Evolutionary conservation across 1,140 invertebrate species (phyloP), one percentile per base, ranked within the genome.

Genomic region (Hycleus cichorii): DNA sequence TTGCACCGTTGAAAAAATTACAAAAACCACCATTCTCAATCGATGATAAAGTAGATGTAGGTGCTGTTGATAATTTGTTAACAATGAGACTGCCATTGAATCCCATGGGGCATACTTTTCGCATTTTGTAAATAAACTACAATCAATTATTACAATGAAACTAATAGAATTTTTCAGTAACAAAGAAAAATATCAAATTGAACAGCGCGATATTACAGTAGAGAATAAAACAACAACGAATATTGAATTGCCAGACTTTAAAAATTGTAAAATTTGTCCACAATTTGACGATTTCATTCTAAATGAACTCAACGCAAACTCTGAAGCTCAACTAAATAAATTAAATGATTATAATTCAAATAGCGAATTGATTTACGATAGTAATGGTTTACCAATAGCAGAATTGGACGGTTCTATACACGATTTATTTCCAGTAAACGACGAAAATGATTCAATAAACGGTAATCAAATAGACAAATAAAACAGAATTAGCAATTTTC

Each of bases 351-450:
- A 18, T 26, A 44, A 27, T 48, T 26, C 43, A 79, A 49, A 32
- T 32, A 32, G 0, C 7, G 32, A 32, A 32, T 32, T 32, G 2
- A 54, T 66, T 39, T 67, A 60, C 8, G 76, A 80, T 60, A 76
- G 79, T 3, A 53, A 76, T 72, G 71, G 78, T 70, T 57, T 68
- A 69, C 60, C 76, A 3, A 63, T 72, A 9, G 49, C 65, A 3
- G 68, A 72, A 62, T 39, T 72, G 40, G 71, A 72, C 49, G 69
- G 65, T 25, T 71, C 71, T 8, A 59, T 71, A 27, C 68, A 68
- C 51, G 62, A 71, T 51, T 42, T 69, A 48, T 69, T 71, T 76
- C 72, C 74, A 27, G 75, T 78, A 44, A 72, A 75, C 64, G 32
- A 32, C 32, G 32, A 32, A 5, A 7, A 32, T 32, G 32, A 1